Evolutionary conservation across 1,140 invertebrate genomes (phyloP).

Genomic region (Dryas iulia): DNA sequence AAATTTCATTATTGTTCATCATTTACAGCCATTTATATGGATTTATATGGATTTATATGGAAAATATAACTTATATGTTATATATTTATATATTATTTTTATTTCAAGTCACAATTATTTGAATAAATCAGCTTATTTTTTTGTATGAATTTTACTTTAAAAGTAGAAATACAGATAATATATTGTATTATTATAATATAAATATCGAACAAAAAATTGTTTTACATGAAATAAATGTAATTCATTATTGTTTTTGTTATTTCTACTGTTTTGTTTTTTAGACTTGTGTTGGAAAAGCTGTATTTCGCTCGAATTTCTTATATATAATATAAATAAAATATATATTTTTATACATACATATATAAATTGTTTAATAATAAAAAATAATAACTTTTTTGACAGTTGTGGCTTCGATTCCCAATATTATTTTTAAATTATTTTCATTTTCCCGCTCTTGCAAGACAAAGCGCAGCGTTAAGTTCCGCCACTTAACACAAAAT

Average conservation of each 20-base stretch:
- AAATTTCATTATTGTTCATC: neutral
- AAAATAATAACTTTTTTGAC: too few relatives aligned
- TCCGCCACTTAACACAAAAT: too few relatives aligned
- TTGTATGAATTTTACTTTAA: neutral
- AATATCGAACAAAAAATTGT: constrained; percentile 34
- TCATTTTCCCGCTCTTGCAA: too few relatives aligned
- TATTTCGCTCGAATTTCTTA: constrained; percentile 45
- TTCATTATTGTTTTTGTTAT: constrained; percentile 35
- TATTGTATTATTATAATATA: neutral
- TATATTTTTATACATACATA: neutral
- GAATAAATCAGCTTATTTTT: neutral
- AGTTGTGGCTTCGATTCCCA: too few relatives aligned
- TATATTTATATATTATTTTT: neutral
- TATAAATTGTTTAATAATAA: too few relatives aligned
- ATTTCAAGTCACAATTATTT: neutral
- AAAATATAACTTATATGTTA: neutral
- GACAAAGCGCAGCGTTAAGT: too few relatives aligned
- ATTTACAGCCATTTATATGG: neutral
- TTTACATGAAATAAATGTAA: constrained; percentile 37
- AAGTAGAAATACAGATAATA: too few relatives aligned
- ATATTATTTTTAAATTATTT: too few relatives aligned
- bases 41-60: too few relatives aligned
- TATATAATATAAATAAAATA: constrained; percentile 16
- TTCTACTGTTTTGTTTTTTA: constrained; percentile 40
- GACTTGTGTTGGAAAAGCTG: constrained; percentile 32